Conservation (phyloP, 2,888 invertebrate species). For the Euclidia mi region DNA sequence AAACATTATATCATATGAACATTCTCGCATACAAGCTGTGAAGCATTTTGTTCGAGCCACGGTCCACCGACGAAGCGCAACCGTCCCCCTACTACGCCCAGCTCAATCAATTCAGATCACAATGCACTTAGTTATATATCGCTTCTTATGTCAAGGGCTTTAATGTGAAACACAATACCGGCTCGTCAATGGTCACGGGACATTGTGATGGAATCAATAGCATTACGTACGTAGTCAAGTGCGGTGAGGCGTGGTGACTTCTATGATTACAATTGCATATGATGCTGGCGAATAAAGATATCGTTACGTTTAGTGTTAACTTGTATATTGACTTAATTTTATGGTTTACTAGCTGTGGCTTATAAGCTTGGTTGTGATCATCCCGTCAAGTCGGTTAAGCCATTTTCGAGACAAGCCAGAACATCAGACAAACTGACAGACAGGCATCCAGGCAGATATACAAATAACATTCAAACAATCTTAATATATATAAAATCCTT, state of each 20-base stretch:
- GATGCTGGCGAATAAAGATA: no score
- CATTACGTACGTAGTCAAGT: constrained; percentile 6
- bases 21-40: not conserved
- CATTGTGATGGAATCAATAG: constrained; percentile 20
- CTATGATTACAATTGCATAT: constrained; percentile 4
- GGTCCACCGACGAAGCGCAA: constrained; percentile 50
- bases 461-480: no score
- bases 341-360: no score
- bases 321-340: no score
- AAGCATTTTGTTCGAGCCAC: constrained; percentile 47
- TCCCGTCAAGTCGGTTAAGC: no score
- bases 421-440: no score
- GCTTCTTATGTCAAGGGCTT: constrained; percentile 8
- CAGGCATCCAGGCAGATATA: no score
- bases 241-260: constrained; percentile 25
- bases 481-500: no score
- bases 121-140: constrained; percentile 30
- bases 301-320: no score
- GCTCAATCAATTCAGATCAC: constrained; percentile 23
- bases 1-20: constrained; percentile 1
- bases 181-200: constrained; percentile 24
- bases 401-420: no score
- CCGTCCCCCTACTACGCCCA: constrained; percentile 26
- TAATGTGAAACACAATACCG: constrained; percentile 9
- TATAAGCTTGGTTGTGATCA: no score